Evolutionary conservation across 1,140 invertebrate genomes (phyloP).

Genomic region (Dryas iulia): DNA sequence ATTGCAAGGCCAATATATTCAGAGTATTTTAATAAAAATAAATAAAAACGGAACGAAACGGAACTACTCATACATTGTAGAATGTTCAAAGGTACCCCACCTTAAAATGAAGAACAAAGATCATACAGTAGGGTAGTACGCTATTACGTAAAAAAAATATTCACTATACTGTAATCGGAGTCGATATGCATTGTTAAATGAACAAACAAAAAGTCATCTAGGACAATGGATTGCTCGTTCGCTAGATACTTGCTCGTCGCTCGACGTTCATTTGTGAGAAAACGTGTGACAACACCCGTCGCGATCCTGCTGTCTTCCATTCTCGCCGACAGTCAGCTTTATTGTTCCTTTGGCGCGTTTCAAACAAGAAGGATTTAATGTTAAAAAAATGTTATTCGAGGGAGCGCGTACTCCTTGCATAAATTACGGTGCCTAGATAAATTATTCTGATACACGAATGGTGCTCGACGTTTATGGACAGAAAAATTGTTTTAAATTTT

Average conservation of each 20-base stretch:
- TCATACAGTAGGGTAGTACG: neutral
- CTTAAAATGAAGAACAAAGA: neutral
- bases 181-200: conserved; percentile 24
- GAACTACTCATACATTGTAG: neutral
- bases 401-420: conserved; percentile 23
- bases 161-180: neutral
- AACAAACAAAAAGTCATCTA: conserved; percentile 38
- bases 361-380: conserved; percentile 35
- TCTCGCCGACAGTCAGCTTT: conserved; percentile 37
- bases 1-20: conserved; percentile 8
- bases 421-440: conserved; percentile 31
- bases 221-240: conserved; percentile 45
- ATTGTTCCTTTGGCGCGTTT: conserved; percentile 37
- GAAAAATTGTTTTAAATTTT: conserved; percentile 19
- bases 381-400: conserved; percentile 31
- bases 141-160: neutral
- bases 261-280: conserved; percentile 41
- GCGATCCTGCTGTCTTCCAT: conserved; percentile 43
- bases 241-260: conserved; percentile 31
- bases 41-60: neutral
- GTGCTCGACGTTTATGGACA: conserved; percentile 27
- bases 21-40: conserved; percentile 3
- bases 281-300: conserved; percentile 44
- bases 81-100: neutral
- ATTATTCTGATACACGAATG: conserved; percentile 34